Evolutionary conservation across 2,797 vertebrate species (phyloP).

Genomic region (Peromyscus melanophrys): DNA sequence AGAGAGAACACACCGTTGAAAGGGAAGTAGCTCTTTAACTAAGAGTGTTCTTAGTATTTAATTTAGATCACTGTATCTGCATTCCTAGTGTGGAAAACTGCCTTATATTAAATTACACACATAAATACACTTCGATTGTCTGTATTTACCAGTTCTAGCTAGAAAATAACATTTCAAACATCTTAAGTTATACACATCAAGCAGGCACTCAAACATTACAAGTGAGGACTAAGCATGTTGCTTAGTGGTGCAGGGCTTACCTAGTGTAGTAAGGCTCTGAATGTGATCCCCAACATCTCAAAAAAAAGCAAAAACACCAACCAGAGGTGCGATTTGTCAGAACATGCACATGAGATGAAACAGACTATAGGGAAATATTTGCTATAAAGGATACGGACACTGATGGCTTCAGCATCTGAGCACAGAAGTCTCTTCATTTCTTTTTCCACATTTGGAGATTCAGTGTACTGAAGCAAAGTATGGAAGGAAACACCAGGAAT

Average conservation of each 20-base stretch:
- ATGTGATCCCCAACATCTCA: not conserved
- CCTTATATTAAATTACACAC: constrained; percentile 48
- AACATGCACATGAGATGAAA: not conserved
- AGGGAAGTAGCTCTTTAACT: constrained; percentile 9
- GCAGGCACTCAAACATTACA: constrained; percentile 37
- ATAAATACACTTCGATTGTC: constrained; percentile 45
- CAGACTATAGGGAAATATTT: constrained; percentile 30
- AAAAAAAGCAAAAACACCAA: constrained; percentile 6
- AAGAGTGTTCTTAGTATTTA: constrained; percentile 72
- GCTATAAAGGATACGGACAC: constrained; percentile 95
- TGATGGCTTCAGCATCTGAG: constrained; percentile 96
- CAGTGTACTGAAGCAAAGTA: constrained; percentile 91
- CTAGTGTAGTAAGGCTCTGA: not conserved
- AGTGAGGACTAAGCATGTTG: not conserved
- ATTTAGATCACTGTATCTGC: constrained; percentile 24
- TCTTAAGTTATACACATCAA: constrained; percentile 59
- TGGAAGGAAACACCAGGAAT: constrained; percentile 36
- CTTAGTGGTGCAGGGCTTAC: not conserved
- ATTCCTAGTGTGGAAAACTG: constrained; percentile 44
- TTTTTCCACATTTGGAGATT: constrained; percentile 97
- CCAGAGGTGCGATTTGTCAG: constrained; percentile 32
- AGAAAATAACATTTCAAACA: constrained; percentile 64
- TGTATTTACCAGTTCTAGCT: constrained; percentile 50
- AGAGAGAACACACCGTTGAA: not conserved
- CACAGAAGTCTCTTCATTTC: constrained; percentile 97